Evolutionary conservation across 2,113 vertebrate genomes (phyloP), one percentile per base, ranked within the genome.

Genomic region (Vimba vimba): DNA sequence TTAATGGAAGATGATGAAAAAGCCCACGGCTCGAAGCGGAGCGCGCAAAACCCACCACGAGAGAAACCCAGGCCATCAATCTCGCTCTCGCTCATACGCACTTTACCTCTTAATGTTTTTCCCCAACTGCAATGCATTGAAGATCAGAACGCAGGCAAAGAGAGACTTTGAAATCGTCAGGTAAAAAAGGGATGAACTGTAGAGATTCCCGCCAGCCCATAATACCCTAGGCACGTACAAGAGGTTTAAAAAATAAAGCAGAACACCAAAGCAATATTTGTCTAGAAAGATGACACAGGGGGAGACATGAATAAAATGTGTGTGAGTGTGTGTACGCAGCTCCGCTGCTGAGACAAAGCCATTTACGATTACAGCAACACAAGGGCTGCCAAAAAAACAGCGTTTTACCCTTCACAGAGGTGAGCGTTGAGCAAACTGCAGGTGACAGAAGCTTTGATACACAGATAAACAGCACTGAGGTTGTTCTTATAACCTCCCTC

Each of bases 1-100:
- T 87, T 86, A 83, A 88, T 47, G 36, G 52, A 21, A 60, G 66
- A 83, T 87, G 87, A 90, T 78, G 69, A 81, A 86, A 85, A 87
- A 76, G 69, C 33, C 33, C 27, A 19, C 77, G 47, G 74, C 85
- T 86, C 85, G 27, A 33, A 52, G 57, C 66, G 25, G 33, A 62
- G 69, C 19, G 25, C 9, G 25, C 71, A 79, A 57, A 43, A 55
- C 60, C 21, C 15, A 79, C 30, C 50, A 55, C 57, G 27, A 86
- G 71, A 64, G 55, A 57, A 50, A 76, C 55, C 30, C 45, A 45
- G 62, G 55, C 75, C 73, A 85, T 78, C 84, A 76, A 60, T 81
- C 81, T 66, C n/a, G 57, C 68, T 36, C 79, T 52, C 55, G n/a
- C 80, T 81, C 69, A 62, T 79, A 33, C 68, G 45, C 74, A 68